phyloP scores from a whole-genome alignment of 2,888 invertebrate species.

The Brachynemurus nebulosus region DNA sequence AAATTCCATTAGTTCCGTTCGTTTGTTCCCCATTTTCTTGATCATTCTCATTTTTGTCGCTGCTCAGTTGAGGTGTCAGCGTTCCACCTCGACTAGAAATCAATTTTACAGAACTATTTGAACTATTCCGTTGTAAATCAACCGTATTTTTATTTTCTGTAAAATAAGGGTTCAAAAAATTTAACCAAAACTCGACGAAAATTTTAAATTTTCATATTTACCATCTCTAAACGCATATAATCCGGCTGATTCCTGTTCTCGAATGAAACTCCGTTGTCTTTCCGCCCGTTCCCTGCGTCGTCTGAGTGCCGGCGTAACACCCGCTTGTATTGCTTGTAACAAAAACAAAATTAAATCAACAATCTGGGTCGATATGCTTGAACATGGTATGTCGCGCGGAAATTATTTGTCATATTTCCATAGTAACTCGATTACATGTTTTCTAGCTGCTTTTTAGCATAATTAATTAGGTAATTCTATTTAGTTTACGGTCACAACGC shows the following conservation, averaged over 20 bases:
- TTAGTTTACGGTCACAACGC: too few relatives aligned
- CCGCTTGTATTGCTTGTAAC: conserved; percentile 43
- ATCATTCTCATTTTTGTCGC: conserved; percentile 32
- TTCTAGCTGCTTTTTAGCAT: too few relatives aligned
- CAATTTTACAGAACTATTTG: conserved; percentile 39
- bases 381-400: too few relatives aligned
- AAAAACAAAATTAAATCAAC: background rate
- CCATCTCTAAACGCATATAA: conserved; percentile 30
- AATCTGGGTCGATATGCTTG: too few relatives aligned
- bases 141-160: conserved; percentile 43
- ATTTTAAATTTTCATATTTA: conserved; percentile 7
- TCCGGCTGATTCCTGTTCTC: conserved; percentile 58
- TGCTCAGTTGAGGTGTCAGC: conserved; percentile 38
- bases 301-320: conserved; percentile 66
- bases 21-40: conserved; percentile 30
- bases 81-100: conserved; percentile 36
- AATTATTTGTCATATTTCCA: too few relatives aligned
- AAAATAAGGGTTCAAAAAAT: conserved; percentile 16
- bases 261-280: conserved; percentile 69
- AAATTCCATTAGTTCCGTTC: conserved; percentile 29
- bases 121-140: conserved; percentile 42
- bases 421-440: too few relatives aligned
- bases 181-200: conserved; percentile 3
- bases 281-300: conserved; percentile 71
- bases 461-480: too few relatives aligned